Percentiles rank a stretch among this genome's conserved stretches.
Conservation (phyloP, 2,888 invertebrate species). For the Ochropleura plecta region DNA sequence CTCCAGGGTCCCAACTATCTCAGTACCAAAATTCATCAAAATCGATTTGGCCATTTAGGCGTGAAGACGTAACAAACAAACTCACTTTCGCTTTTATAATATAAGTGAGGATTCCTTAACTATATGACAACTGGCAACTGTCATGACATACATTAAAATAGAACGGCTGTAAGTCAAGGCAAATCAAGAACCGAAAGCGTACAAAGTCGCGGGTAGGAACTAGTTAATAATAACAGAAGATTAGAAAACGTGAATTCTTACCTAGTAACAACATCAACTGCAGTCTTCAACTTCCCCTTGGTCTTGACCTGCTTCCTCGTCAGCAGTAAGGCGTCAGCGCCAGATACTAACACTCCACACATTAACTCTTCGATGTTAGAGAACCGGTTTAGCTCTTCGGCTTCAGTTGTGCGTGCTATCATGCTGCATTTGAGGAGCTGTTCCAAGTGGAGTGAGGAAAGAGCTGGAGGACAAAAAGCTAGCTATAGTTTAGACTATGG, state of each 20-base stretch:
- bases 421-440: slow-evolving; percentile 88
- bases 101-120: too few species aligned
- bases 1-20: too few species aligned
- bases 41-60: too few species aligned
- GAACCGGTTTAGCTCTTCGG: slow-evolving; percentile 84
- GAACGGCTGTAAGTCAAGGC: too few species aligned
- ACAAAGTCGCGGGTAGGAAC: too few species aligned
- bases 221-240: background rate
- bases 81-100: too few species aligned
- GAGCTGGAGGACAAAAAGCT: background rate
- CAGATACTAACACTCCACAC: slow-evolving; percentile 90
- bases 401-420: slow-evolving; percentile 71
- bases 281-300: slow-evolving; percentile 88
- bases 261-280: slow-evolving; percentile 88
- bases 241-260: slow-evolving; percentile 67
- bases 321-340: slow-evolving; percentile 89
- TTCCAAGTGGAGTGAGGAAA: slow-evolving; percentile 89
- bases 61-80: too few species aligned
- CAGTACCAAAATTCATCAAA: too few species aligned
- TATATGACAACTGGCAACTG: too few species aligned
- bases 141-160: too few species aligned
- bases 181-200: too few species aligned
- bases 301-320: slow-evolving; percentile 86
- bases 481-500: too few species aligned
- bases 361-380: slow-evolving; percentile 91